phyloP scores from a whole-genome alignment of 2,113 vertebrate species.

The Balaeniceps rex region DNA sequence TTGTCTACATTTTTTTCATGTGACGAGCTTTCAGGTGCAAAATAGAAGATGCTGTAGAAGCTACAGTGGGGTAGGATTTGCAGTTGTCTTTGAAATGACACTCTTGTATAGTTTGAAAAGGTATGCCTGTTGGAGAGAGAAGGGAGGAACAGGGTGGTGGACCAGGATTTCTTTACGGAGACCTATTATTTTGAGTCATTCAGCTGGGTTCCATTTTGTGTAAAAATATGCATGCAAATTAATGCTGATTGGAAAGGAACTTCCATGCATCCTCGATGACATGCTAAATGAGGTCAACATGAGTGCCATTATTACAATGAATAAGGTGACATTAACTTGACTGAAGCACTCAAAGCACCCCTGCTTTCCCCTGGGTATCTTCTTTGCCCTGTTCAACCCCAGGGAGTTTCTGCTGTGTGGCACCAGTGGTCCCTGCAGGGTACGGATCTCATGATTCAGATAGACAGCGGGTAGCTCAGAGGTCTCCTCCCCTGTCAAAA shows the following conservation, averaged over 20 bases:
- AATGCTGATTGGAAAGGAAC: neutral
- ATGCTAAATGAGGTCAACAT: neutral
- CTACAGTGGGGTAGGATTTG: neutral
- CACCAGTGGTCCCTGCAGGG: neutral
- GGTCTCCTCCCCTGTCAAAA: neutral
- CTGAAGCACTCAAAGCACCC: neutral
- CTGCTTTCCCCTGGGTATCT: neutral
- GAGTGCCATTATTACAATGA: neutral
- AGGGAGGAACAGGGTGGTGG: neutral
- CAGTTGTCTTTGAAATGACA: neutral
- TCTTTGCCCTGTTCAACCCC: neutral
- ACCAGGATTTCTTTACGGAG: neutral
- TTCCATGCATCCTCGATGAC: neutral
- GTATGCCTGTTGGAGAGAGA: neutral
- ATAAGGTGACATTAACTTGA: neutral
- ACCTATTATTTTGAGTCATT: neutral
- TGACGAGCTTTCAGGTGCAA: neutral
- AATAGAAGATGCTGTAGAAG: neutral
- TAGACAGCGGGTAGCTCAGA: neutral
- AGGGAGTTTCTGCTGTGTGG: neutral
- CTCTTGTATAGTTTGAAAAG: neutral
- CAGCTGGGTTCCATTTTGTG: neutral
- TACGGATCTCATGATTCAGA: neutral
- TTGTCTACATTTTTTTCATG: neutral
- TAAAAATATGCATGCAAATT: slow-evolving; percentile 10